Evolutionary conservation across 2,888 invertebrate genomes (phyloP), one percentile per base, ranked within the genome.

Genomic region (Drosophila kokeensis): DNA sequence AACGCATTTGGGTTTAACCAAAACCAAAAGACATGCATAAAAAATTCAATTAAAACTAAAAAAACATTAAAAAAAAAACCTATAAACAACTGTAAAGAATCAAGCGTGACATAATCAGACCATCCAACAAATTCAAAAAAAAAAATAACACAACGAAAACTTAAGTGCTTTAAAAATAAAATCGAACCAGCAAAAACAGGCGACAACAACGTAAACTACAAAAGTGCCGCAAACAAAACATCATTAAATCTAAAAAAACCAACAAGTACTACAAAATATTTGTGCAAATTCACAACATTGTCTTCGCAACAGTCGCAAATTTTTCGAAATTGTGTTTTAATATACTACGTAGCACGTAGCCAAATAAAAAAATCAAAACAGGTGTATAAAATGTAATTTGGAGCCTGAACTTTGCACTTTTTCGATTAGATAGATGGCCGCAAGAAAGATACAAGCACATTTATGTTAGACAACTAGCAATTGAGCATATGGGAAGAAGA

Each of bases 21-120:
- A 67, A 65, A 55, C 15, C 36, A 40, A 36, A 42, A 48, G 27
- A n/a, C 62, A 67, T 64, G 76, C 64, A 64, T 54, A 61, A 34
- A 66, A 32, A 58, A 50, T 13, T 18, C 15, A 49, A 21, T 55
- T 36, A 63, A 57, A 50, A 55, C 42, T 40, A 58, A 69, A 58
- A 58, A 52, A 21, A 8, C 42, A 42, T 42, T 2, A 8, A 21
- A 24, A 32, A 32, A n/a, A 34, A 18, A 13, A 27, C 18, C 24
- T 24, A 58, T 68, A 72, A 80, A 74, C 76, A 83, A 79, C 74
- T 81, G 76, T 68, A 67, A 70, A 82, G 45, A 73, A 60, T 57
- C 50, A 57, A 55, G 64, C 70, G 87, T 86, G 85, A 86, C 89
- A 86, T 90, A 86, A 85, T 89, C 82, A 67, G 49, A 68, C 72